Conservation (phyloP, 2,113 vertebrate species). For the Micromys minutus region DNA sequence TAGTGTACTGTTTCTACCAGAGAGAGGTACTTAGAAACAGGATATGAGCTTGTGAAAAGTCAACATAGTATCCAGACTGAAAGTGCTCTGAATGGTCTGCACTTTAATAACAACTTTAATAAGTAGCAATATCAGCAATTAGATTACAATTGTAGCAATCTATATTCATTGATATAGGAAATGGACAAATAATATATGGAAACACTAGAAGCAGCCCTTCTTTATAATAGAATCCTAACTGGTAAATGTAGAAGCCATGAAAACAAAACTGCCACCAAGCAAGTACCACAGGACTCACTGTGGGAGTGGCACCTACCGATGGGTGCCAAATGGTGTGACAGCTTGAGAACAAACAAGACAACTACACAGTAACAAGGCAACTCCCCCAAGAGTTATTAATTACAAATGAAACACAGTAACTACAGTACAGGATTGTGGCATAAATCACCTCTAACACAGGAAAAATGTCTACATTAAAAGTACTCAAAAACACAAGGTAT, state of each 20-base stretch:
- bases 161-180: not conserved
- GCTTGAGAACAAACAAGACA: not conserved
- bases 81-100: not conserved
- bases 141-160: not conserved
- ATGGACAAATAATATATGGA: not conserved
- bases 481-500: not conserved
- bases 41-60: not conserved
- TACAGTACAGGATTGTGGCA: not conserved
- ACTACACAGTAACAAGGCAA: not conserved
- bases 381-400: not conserved
- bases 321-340: not conserved
- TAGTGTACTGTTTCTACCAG: not conserved
- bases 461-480: not conserved
- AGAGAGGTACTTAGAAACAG: not conserved
- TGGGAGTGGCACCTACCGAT: not conserved
- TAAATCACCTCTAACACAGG: not conserved
- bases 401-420: not conserved
- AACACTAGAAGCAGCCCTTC: not conserved
- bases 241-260: not conserved
- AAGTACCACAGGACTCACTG: not conserved
- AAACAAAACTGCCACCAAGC: not conserved
- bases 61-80: not conserved
- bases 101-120: not conserved
- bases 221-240: conserved; percentile 7
- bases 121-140: not conserved